Evolutionary conservation across 2,113 vertebrate genomes (phyloP), one percentile per base, ranked within the genome.

Genomic region (Cephalopterus ornatus): DNA sequence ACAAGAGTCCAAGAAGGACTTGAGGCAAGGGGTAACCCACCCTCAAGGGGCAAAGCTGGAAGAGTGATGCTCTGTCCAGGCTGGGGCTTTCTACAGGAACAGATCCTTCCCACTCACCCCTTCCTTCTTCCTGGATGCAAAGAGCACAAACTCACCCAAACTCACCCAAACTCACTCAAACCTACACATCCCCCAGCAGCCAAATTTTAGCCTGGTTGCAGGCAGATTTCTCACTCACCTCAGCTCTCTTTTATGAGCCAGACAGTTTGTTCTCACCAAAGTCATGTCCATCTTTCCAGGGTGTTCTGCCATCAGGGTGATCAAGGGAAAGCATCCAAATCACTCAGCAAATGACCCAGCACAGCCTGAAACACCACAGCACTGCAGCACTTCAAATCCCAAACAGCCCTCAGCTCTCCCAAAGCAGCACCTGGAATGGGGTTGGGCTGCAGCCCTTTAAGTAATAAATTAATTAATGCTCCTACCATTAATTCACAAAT

Each of bases 221-320:
- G 61, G 65, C 73, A 75, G 39, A 42, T 47, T 17, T 66, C 88
- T 87, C 52, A 30, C 87, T 81, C 81, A 87, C 56, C 63, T 67
- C 44, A 9, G 63, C 30, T 88, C 17, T 23, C 28, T 75, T 93
- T 92, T 89, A 85, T 7, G 52, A 75, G 74, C 44, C 0, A 5
- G 33, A 82, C 73, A 75, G 87, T 93, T 94, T 94, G 92, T 77
- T 79, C 94, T 63, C 83, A 14, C 65, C 17, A 22, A 35, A 66
- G 46, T 37, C 53, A 5, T 1, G 33, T 17, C 58, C 77, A 11
- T 39, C 70, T 63, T 58, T 71, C 42, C 65, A 72, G 63, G 42
- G 49, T 33, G 66, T 13, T 89, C 66, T 67, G 66, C n/a, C 27
- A 7, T 5, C 55, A 30, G 42, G 18, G 55, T 2, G 10, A 23